Conservation (phyloP, 2,797 vertebrate genomes). For the Graptemys geographica region DNA sequence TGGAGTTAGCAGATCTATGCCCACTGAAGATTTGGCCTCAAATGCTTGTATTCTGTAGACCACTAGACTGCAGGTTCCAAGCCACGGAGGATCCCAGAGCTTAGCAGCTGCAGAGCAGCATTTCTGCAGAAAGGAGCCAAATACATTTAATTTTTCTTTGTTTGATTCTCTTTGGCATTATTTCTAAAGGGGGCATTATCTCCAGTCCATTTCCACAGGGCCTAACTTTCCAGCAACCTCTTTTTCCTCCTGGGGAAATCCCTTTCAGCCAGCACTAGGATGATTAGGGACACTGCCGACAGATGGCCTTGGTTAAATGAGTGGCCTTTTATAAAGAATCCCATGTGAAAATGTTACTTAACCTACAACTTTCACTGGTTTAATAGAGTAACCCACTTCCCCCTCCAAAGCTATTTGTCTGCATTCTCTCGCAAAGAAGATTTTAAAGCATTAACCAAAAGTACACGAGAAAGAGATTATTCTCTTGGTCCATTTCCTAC, state of each 20-base stretch:
- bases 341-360: constrained; percentile 76
- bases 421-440: constrained; percentile 74
- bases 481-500: constrained; percentile 63
- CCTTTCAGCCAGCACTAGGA: constrained; percentile 46
- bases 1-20: neutral
- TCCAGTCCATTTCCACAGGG: constrained; percentile 34
- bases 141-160: constrained; percentile 55
- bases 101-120: constrained; percentile 50
- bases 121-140: constrained; percentile 31
- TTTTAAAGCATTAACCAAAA: constrained; percentile 80
- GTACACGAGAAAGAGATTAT: constrained; percentile 73
- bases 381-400: constrained; percentile 63
- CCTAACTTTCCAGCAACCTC: constrained; percentile 38
- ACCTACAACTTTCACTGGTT: constrained; percentile 71
- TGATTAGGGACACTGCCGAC: constrained; percentile 56
- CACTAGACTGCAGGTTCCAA: neutral
- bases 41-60: neutral
- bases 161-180: constrained; percentile 11
- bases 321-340: constrained; percentile 72
- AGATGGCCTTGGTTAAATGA: constrained; percentile 65
- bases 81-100: constrained; percentile 14
- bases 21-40: neutral
- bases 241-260: constrained; percentile 62
- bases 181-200: constrained; percentile 42
- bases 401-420: constrained; percentile 71